Evolutionary conservation across 2,797 vertebrate genomes (phyloP), one percentile per base, ranked within the genome.

Genomic region (Sarcoramphus papa): DNA sequence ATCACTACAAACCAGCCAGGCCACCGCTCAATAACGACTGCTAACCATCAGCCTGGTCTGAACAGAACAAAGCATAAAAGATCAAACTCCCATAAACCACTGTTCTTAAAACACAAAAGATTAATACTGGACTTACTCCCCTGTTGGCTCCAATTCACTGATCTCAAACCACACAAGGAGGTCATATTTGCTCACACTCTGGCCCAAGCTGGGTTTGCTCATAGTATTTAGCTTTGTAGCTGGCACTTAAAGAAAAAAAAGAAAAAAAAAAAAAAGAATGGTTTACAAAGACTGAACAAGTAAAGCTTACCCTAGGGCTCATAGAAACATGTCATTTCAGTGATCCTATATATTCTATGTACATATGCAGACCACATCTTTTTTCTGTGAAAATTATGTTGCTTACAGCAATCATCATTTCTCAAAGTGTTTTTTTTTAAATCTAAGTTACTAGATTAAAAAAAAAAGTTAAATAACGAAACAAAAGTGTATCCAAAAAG

Each of bases 91-190:
- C 51, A 19, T 9, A 91, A 94, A 53, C 5, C 24, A 14, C 40
- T 4, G 7, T 12, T 64, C 45, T 47, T 78, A 47, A 91, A 77
- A 40, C 30, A 68, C 2, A 25, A 12, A 50, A 16, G 16, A 84
- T 64, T 13, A 65, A 95, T 57, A 51, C 1, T 54, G 54, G 16
- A 99, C 99, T 99, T 98, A 99, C 99, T 99, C 99, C 98, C 99
- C 99, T 1, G 99, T 99, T n/a, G 99, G 99, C 97, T 99, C 99
- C 98, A 99, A 97, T 88, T 99, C 99, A 28, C 99, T 99, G 98
- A 99, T 99, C 98, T 99, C 99, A 97, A 99, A 99, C 99, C 99
- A 99, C 76, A 99, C 99, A 56, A 99, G 98, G 78, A 99, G 99
- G 94, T 99, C 99, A 1, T 99, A 99, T 94, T 99, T 99, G 99